Evolutionary conservation across 2,113 vertebrate genomes (phyloP).

Genomic region (Scomber colias): DNA sequence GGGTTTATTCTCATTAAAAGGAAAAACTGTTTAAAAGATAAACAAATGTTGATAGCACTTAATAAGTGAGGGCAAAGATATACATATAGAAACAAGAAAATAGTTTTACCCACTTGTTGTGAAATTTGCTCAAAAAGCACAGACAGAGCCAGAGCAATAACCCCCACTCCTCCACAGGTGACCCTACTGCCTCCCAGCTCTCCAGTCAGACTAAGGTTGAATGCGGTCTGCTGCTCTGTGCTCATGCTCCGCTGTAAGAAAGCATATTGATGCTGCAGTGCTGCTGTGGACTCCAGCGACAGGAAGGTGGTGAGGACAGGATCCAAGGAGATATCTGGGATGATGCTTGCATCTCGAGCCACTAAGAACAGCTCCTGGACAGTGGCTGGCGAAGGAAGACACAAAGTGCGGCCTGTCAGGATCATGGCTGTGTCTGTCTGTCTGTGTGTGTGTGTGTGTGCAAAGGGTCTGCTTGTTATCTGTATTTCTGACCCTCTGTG

Average conservation of each 20-base stretch:
- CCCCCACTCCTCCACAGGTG: slow-evolving; percentile 76
- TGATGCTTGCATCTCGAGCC: slow-evolving; percentile 71
- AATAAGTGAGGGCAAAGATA: not conserved
- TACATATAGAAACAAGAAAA: not conserved
- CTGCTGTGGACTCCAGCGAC: slow-evolving; percentile 78
- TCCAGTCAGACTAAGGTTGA: slow-evolving; percentile 64
- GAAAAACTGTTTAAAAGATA: too few relatives aligned
- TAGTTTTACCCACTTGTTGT: slow-evolving; percentile 60
- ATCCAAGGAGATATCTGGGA: slow-evolving; percentile 83
- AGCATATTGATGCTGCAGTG: slow-evolving; percentile 72
- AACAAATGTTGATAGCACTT: too few relatives aligned
- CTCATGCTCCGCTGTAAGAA: slow-evolving; percentile 71
- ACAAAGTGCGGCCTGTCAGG: slow-evolving; percentile 44
- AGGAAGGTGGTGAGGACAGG: slow-evolving; percentile 75
- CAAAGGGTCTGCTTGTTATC: slow-evolving; percentile 40
- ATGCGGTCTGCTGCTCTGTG: slow-evolving; percentile 59
- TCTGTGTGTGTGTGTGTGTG: not conserved
- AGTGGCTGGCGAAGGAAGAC: slow-evolving; percentile 74
- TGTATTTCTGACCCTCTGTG: slow-evolving; percentile 25
- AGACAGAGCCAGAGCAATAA: slow-evolving; percentile 82
- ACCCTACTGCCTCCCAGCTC: slow-evolving; percentile 69
- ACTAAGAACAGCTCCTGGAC: slow-evolving; percentile 79
- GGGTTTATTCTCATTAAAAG: too few relatives aligned
- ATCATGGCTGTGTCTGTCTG: slow-evolving; percentile 61
- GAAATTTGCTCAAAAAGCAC: slow-evolving; percentile 79